Evolutionary conservation across 1,140 invertebrate species (phyloP).

Genomic region (Listronotus oregonensis): DNA sequence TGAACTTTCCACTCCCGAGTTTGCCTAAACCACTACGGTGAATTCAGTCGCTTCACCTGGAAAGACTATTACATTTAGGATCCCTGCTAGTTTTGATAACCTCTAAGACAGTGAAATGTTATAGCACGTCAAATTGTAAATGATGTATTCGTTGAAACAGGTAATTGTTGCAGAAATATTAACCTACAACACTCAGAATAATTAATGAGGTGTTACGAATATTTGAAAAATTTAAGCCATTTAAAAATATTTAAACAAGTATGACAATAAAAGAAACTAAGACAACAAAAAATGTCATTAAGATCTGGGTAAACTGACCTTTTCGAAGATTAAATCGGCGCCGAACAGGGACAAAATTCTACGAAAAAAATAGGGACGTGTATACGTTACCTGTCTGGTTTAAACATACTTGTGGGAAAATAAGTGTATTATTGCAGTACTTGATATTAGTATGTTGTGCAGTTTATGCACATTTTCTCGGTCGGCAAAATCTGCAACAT

Average conservation of each 20-base stretch:
- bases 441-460: slow-evolving; percentile 3
- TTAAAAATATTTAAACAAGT: no score
- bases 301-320: slow-evolving; percentile 14
- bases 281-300: neutral
- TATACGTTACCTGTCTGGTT: slow-evolving; percentile 6
- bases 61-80: slow-evolving; percentile 68
- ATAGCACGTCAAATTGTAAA: no score
- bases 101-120: no score
- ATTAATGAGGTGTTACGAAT: no score
- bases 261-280: no score
- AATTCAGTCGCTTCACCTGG: slow-evolving; percentile 75
- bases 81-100: no score
- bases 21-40: slow-evolving; percentile 70
- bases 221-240: no score
- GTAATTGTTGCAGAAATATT: no score
- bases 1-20: no score
- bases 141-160: no score
- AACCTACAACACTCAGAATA: no score
- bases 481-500: slow-evolving; percentile 1
- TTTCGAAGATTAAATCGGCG: slow-evolving; percentile 27
- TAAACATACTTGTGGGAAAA: slow-evolving; percentile 22
- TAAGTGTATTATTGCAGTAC: slow-evolving; percentile 11
- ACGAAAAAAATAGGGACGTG: slow-evolving; percentile 12
- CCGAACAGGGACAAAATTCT: slow-evolving; percentile 15
- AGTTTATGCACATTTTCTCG: slow-evolving; percentile 1